A percentile compares a stretch with the other conserved stretches of the same genome.
These are phyloP conservation scores for Zelostemma sp. DNA, from an alignment of 1,140 invertebrate genomes.

Conservation along the genomic window DNA sequence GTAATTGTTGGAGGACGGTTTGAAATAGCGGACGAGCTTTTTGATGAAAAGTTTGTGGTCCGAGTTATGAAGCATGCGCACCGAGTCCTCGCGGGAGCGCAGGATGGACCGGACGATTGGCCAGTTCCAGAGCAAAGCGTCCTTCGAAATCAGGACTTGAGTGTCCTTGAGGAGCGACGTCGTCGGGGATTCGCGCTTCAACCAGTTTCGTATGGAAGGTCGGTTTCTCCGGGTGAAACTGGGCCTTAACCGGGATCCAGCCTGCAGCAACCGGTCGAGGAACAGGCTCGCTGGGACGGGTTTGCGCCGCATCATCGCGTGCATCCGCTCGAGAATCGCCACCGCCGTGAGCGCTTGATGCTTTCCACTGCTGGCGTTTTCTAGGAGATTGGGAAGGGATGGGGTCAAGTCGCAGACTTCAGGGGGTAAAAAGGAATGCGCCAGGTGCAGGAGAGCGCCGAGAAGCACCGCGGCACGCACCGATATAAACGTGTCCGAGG, in stretches of 20 bases:
- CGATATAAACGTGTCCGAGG: conserved; percentile 88
- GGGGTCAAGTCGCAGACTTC: conserved; percentile 87
- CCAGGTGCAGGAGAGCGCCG: conserved; percentile 87
- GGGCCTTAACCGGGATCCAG: conserved; percentile 61
- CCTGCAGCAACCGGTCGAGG: conserved; percentile 82
- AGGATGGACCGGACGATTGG: conserved; percentile 73
- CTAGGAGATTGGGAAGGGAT: conserved; percentile 83
- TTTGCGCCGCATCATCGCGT: conserved; percentile 82
- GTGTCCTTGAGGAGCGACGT: conserved; percentile 72
- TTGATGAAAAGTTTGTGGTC: conserved; percentile 84
- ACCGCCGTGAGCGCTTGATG: conserved; percentile 86
- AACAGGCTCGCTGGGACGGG: conserved; percentile 85
- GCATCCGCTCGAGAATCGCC: conserved; percentile 81
- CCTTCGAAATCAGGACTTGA: conserved; percentile 72
- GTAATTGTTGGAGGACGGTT: conserved; percentile 89
- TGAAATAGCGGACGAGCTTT: conserved; percentile 87
- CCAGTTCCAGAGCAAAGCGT: conserved; percentile 76
- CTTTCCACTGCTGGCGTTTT: conserved; percentile 81
- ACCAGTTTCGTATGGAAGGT: conserved; percentile 57
- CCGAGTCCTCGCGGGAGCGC: conserved; percentile 59
- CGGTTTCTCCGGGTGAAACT: conserved; percentile 54
- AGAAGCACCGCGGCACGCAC: conserved; percentile 91
- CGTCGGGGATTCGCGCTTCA: conserved; percentile 61
- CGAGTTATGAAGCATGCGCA: conserved; percentile 72
- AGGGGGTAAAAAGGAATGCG: conserved; percentile 85